Base-by-base conservation (phyloP, 2,888 invertebrate genomes). In the Eubasilissa splendida region DNA sequence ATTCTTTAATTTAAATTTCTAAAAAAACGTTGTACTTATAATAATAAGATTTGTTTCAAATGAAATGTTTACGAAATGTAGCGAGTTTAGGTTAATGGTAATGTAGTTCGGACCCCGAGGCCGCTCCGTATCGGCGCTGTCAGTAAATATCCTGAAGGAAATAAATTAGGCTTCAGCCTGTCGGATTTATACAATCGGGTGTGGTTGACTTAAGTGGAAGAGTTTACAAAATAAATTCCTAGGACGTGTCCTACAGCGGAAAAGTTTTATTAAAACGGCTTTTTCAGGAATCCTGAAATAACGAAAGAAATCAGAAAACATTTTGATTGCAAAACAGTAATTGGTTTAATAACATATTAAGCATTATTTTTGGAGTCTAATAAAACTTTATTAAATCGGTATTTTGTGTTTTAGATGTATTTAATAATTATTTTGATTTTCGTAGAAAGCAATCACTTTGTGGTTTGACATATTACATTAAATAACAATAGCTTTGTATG, bases 161-260 rank as follows among this genome's bases (percentile, higher is more conserved):
- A 68, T 68, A 68, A 68, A 68, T 68, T 68, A 68, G 42, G 14
- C 68, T 50, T 50, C 9, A 52, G 52, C 14, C 52, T 58, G 52
- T 68, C 68, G 52, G 68, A 68, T 68, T 68, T 68, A 14, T 68
- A 52, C 52, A 68, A 68, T 68, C 52, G 52, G 14, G 31, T 68
- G 68, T n/a, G 68, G 68, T 50, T 42, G 68, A 10, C 50, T 50
- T 68, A 42, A 68, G 68, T 68, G 68, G 50, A 68, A 68, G 68
- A 68, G n/a, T 52, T 68, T 14, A 68, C 14, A n/a, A 68, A 50
- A 68, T 42, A 68, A 68, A 50, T 68, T 63, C 33, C 12, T 33
- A 31, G 12, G 8, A 9, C 42, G 63, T 63, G 11, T 63, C 63
- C 63, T 42, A 42, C 42, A 42, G 42, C 42, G 42, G 42, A 42